Evolutionary conservation across 2,888 invertebrate genomes (phyloP).

Genomic region (Pemphredon lugubris): DNA sequence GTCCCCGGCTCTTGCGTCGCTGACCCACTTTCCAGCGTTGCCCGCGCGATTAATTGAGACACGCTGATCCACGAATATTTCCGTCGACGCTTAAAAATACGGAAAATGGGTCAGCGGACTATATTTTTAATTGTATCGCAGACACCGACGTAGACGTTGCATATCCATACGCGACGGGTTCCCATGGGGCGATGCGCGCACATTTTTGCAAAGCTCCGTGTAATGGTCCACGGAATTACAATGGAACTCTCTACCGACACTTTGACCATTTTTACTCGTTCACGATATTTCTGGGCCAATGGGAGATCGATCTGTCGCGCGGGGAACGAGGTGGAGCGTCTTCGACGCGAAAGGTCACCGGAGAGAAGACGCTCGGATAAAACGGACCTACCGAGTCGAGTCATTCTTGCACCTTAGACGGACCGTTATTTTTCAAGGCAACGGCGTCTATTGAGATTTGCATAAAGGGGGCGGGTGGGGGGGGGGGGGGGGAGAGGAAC

Average conservation of each 20-base stretch:
- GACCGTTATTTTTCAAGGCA: slow-evolving; percentile 33
- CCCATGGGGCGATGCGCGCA: no score
- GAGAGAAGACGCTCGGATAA: no score
- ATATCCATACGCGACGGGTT: neutral
- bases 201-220: no score
- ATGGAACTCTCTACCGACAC: no score
- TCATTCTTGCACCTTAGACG: slow-evolving; percentile 37
- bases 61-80: slow-evolving; percentile 68
- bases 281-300: no score
- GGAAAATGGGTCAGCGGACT: slow-evolving; percentile 73
- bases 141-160: slow-evolving; percentile 70
- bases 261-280: no score
- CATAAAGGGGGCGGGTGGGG: slow-evolving; percentile 19
- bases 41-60: slow-evolving; percentile 62
- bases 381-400: no score
- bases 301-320: no score
- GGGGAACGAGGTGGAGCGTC: no score
- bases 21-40: slow-evolving; percentile 58
- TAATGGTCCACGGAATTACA: no score
- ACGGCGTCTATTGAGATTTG: slow-evolving; percentile 13
- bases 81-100: slow-evolving; percentile 72
- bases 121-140: slow-evolving; percentile 78
- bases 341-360: no score
- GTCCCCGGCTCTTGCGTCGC: slow-evolving; percentile 29
- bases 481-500: no score